A percentile compares a stretch with the other conserved stretches of the same genome.
phyloP scores from a whole-genome alignment of 2,113 vertebrate genomes.

The Carassius auratus region DNA sequence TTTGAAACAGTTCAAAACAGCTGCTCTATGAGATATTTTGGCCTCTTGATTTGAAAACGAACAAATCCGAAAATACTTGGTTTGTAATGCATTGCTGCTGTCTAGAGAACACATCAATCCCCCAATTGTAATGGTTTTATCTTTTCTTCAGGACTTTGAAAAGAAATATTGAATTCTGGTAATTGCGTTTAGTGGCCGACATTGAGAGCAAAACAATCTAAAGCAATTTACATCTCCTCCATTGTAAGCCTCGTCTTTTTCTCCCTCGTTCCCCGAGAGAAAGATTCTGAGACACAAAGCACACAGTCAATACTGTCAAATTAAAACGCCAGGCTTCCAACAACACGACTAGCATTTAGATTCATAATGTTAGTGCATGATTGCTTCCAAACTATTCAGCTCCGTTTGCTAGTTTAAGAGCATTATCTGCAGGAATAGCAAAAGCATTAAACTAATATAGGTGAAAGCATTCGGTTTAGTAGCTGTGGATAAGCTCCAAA shows the following conservation, averaged over 20 bases:
- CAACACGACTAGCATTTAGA: background rate
- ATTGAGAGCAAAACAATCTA: conserved; percentile 25
- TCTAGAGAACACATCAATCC: background rate
- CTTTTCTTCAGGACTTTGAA: conserved; percentile 25
- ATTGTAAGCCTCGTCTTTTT: conserved; percentile 6
- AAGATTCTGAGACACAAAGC: conserved; percentile 16
- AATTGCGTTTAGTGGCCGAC: conserved; percentile 26
- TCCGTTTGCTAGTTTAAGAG: conserved; percentile 9
- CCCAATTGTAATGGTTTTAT: background rate
- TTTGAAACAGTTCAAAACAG: background rate
- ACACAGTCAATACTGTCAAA: conserved; percentile 19
- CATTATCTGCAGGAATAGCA: conserved; percentile 10
- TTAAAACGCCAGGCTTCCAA: background rate
- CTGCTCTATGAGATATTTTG: background rate
- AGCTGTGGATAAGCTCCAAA: conserved; percentile 12
- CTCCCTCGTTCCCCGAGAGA: background rate
- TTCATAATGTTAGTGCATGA: background rate
- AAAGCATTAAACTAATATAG: conserved; percentile 6
- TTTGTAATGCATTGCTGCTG: background rate
- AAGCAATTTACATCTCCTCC: conserved; percentile 26
- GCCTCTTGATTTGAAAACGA: background rate
- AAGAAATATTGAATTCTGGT: conserved; percentile 27
- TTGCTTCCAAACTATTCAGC: background rate
- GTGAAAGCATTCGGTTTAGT: background rate
- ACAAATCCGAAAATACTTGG: background rate